Base-by-base conservation (phyloP, 2,797 vertebrate species). In the Gallirallus australis region DNA sequence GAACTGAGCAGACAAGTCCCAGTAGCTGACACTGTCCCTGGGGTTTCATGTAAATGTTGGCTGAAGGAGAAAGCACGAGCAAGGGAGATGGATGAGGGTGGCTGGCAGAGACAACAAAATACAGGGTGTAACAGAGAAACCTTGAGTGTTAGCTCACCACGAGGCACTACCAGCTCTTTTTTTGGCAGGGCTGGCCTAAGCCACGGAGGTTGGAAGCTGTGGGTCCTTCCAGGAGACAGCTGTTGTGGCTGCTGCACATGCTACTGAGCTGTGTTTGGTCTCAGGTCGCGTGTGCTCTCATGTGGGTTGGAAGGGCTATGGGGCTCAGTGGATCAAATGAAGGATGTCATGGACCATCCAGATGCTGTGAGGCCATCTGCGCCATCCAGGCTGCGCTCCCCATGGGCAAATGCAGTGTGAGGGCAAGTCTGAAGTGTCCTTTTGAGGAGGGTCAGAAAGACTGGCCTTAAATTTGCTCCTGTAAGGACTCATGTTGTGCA, bases 171-270 rank as follows among this genome's bases (percentile, higher is more conserved):
- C 5, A 64, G 42, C 15, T 93, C 21, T 66, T 71, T n/a, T 35
- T 82, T 84, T 47, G 24, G 15, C n/a, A 82, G 52, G 6, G 7
- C 11, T 45, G 63, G 47, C n/a, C 25, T 24, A 3, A 79, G 37
- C n/a, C 1, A 2, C 25, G 53, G 81, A 82, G 66, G 5, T 82
- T 57, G 27, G 54, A 83, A 81, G 72, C 16, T 69, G 77, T 61
- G 48, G 42, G 9, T 65, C n/a, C 64, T 82, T 57, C 80, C 54
- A 53, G 59, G 35, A 42, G 18, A 15, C 45, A 54, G 27, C 64
- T 2, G 4, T 0, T 2, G 35, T 2, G 5, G 23, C 31, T 0
- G 3, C 31, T 81, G 61, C 25, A 5, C 1, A 0, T 6, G 21
- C 7, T 37, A 2, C 37, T 45, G 75, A 80, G 66, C 47, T 87